Base-by-base conservation (phyloP, 2,888 invertebrate genomes). In the Rambutsinella grinnellia region DNA sequence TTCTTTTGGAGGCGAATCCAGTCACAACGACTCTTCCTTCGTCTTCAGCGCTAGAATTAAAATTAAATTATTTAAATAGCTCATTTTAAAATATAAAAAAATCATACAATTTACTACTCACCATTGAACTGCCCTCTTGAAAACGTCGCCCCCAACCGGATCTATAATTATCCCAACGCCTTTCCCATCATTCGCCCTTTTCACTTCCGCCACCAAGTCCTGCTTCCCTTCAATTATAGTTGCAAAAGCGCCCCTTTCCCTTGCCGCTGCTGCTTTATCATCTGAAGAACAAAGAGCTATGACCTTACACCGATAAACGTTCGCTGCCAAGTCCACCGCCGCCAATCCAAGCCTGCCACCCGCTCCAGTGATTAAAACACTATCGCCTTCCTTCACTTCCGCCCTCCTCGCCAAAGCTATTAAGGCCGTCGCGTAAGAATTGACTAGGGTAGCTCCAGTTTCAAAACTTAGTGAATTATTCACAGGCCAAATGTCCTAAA, bases 221-320 rank as follows among this genome's bases (percentile, higher is more conserved):
- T 88, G 88, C 44, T 89, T 87, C 65, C 87, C 88, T 82, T 89
- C 91, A 82, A 90, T 90, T 3, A 92, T 86, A 15, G 92, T 90
- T 53, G 90, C 88, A 84, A 90, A 90, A 1, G 92, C 92, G 44
- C 92, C 92, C 84, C 80, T 49, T 3, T 82, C 83, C 47, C 83
- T 26, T 0, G 78, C 81, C 2, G 78, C 76, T 1, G 72, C 44
- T 0, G 82, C 80, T 54, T 81, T 79, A 15, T 82, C 90, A 85
- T 90, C 90, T 0, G 90, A 88, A 49, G 90, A 90, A 77, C 90
- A 90, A n/a, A 92, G 89, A n/a, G 90, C 92, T 82, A 92, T 90
- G 2, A 92, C 92, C 87, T 91, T 89, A 27, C 91, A 90, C 85
- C 89, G 89, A 84, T 90, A 92, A 58, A 92, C 89, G 86, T 91